Evolutionary conservation across 1,140 invertebrate species (phyloP).

Genomic region (Hestina assimilis): DNA sequence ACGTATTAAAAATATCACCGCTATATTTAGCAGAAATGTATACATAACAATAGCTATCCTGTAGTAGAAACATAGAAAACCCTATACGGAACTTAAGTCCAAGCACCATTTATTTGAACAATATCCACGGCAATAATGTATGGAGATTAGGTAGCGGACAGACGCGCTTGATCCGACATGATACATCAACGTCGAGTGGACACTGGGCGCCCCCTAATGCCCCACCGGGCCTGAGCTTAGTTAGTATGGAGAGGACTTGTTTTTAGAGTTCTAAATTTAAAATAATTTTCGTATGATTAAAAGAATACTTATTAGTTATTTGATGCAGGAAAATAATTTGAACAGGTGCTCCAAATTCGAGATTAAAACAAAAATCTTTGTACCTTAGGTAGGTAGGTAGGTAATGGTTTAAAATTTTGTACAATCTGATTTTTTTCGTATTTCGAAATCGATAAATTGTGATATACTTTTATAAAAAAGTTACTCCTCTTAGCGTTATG

Average conservation of each 20-base stretch:
- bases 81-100: constrained; percentile 56
- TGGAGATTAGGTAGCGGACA: constrained; percentile 75
- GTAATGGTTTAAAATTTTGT: no score
- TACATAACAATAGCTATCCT: no score
- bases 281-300: neutral
- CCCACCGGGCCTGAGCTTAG: constrained; percentile 19
- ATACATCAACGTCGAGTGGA: constrained; percentile 74
- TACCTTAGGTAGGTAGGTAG: no score
- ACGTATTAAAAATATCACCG: no score
- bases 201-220: constrained; percentile 64
- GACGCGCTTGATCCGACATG: constrained; percentile 72
- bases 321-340: no score
- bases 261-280: neutral
- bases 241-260: constrained; percentile 26
- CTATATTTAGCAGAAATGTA: no score
- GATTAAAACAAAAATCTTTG: no score
- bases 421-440: no score
- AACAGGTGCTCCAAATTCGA: no score
- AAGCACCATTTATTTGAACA: constrained; percentile 75
- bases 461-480: no score
- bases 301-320: neutral
- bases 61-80: constrained; percentile 17
- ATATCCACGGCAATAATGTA: constrained; percentile 73
- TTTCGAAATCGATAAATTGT: no score
- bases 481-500: no score